phyloP scores from a whole-genome alignment of 2,888 invertebrate genomes.

The Ganaspis brasiliensis region DNA sequence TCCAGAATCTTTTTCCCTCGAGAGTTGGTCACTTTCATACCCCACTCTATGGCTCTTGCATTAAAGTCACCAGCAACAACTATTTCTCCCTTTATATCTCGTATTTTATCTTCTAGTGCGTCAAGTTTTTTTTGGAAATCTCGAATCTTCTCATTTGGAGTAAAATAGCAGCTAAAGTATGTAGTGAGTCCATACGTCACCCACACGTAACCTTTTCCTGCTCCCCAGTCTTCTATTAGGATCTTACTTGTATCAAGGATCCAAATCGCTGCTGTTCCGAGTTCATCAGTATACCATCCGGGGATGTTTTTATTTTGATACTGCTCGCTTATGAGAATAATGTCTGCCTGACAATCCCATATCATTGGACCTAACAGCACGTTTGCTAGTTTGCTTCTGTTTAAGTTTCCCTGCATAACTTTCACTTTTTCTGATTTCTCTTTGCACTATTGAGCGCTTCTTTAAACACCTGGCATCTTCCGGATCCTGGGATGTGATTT shows the following conservation, averaged over 20 bases:
- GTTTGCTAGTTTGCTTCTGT: background rate
- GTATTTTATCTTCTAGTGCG: background rate
- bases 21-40: conserved; percentile 58
- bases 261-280: background rate
- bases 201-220: background rate
- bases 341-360: background rate
- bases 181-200: background rate
- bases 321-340: background rate
- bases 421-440: background rate
- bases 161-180: background rate
- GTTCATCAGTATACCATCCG: background rate
- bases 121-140: background rate
- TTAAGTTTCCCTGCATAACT: background rate
- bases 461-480: background rate
- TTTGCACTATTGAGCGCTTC: background rate
- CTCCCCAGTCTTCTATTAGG: background rate
- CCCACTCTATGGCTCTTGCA: conserved; percentile 61
- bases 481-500: background rate
- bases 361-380: background rate
- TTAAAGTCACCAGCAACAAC: conserved; percentile 54
- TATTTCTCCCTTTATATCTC: conserved; percentile 5
- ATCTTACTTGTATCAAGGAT: background rate
- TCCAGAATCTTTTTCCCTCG: conserved; percentile 61
- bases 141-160: background rate
- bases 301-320: background rate